Evolutionary conservation across 2,113 vertebrate species (phyloP), one percentile per base, ranked within the genome.

Genomic region (Callospermophilus lateralis): DNA sequence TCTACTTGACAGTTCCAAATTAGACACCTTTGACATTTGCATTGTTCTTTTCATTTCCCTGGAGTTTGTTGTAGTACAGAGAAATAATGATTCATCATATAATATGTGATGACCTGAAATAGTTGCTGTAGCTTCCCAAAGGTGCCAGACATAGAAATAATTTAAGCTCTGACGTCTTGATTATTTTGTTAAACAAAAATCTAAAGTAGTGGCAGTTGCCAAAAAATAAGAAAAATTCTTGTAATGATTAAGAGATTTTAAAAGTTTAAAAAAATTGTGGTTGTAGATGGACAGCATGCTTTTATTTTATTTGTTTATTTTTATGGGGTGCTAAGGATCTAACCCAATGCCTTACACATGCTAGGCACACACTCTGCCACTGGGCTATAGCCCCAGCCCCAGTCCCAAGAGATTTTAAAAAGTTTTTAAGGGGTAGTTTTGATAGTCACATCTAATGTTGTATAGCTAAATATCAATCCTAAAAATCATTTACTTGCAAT

Each of bases 91-190:
- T 55, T 89, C 39, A 95, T 83, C 53, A 51, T 73, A n/a, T 73
- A 93, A 79, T 87, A 92, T 77, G 15, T 80, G 28, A 80, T 94
- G 58, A 63, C 28, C 42, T 90, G 37, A 90, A 94, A 90, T 30
- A n/a, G 13, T 89, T 88, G 30, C 58, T 90, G 0, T 89, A 81
- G 67, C 17, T 86, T 77, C 45, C 48, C 68, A 63, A 84, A 51
- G 10, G 45, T 90, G 48, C 16, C 65, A 95, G 58, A 80, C 8
- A n/a, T 42, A 84, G 24, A 91, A 90, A 76, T 48, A 90, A 32
- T 26, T 80, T 84, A 53, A 63, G 28, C 11, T 6, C 1, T 88
- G 87, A 92, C 12, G 51, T 96, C 34, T 37, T 48, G 22, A 88
- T 80, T 34, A 84, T 81, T 93, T 93, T 12, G 73, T 30, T 78